Evolutionary conservation across 2,888 invertebrate genomes (phyloP).

Genomic region (Neocrepidodera transversa): DNA sequence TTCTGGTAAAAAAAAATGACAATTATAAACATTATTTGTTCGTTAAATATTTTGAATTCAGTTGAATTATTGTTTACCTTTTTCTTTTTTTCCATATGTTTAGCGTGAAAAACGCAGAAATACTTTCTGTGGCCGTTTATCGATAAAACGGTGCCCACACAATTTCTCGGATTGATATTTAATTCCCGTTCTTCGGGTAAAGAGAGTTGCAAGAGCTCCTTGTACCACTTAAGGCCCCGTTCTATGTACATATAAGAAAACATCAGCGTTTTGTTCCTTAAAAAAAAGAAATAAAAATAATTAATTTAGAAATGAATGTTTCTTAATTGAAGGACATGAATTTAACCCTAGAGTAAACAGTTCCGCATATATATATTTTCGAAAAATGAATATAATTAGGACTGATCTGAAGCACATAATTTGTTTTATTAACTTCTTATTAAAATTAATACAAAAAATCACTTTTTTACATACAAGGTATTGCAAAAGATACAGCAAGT

Average conservation of each 20-base stretch:
- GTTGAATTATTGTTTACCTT: no score
- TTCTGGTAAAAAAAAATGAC: no score
- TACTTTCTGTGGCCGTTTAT: conserved; percentile 97
- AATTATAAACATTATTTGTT: no score
- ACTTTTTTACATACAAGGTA: no score
- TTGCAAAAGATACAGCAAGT: no score
- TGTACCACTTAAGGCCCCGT: conserved; percentile 93
- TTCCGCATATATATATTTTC: no score
- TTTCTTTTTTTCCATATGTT: conserved; percentile 83
- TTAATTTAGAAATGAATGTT: neutral
- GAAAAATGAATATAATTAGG: no score
- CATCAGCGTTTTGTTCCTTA: conserved; percentile 92
- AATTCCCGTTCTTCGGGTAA: conserved; percentile 82
- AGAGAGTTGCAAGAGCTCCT: conserved; percentile 85
- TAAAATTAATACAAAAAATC: no score
- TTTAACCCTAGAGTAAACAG: no score
- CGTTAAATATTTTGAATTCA: no score
- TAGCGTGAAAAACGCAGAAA: conserved; percentile 98
- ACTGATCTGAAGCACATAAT: no score
- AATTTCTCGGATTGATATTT: conserved; percentile 94
- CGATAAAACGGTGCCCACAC: conserved; percentile 94
- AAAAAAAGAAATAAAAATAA: conserved; percentile 39
- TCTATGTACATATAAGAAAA: conserved; percentile 94
- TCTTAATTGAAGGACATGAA: neutral
- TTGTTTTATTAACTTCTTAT: no score